Evolutionary conservation across 2,113 vertebrate genomes (phyloP), one percentile per base, ranked within the genome.

Genomic region (Hippocampus guttulatus): DNA sequence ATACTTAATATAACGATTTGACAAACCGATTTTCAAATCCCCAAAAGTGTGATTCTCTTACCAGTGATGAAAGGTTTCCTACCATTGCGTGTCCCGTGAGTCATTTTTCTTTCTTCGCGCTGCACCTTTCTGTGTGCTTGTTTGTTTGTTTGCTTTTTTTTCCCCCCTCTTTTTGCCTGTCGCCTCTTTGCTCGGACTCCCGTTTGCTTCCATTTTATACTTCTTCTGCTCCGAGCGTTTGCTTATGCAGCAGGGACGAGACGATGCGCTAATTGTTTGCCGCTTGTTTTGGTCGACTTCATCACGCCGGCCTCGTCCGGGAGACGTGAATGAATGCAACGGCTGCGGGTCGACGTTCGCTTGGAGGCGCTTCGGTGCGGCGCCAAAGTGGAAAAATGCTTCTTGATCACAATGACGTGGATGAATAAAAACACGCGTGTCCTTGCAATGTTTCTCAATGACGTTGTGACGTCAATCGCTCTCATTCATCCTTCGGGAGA

Each of bases 231-330:
- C 2, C 25, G 21, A 2, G 4, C 0, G 8, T 72, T 80, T 89
- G 78, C 23, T 73, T 90, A 88, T 90, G 75, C 82, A 89, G 76
- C 65, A 79, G 60, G 2, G 3, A 27, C 68, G 3, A 2, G 57
- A 70, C 20, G 20, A 43, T 8, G 64, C 1, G 57, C 45, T 81
- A 75, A 85, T 82, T 79, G 51, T 49, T 69, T 51, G 47, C 71
- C 75, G 60, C 76, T 45, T 21, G 75, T 73, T 38, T 38, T 64
- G 45, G 27, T 70, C 73, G 66, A 64, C 76, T 69, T 81, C 33
- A 12, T 88, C 86, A 89, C 89, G 87, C 87, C 88, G 90, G 88
- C 87, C 89, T 88, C 61, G 58, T 61, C 7, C 45, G 55, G 57
- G 62, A 49, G 70, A 20, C 62, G 51, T 87, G 83, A 79, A 84